Evolutionary conservation across 2,113 vertebrate genomes (phyloP), one percentile per base, ranked within the genome.

Genomic region (Nerophis lumbriciformis): DNA sequence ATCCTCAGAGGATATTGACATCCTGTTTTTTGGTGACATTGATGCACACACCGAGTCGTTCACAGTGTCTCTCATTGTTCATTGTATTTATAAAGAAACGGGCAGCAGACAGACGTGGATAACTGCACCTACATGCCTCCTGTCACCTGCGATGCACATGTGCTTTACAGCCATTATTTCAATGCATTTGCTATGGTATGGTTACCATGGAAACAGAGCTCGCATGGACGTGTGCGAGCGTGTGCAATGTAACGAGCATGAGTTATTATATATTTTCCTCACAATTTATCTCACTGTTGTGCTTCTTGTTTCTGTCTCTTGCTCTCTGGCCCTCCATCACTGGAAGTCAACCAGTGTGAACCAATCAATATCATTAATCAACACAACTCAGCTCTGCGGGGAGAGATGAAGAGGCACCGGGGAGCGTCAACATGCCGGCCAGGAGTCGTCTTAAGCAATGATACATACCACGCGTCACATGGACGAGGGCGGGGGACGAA

Each of bases 321-420:
- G 75, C 71, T 76, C 57, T 69, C 58, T 15, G 65, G 76, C 68
- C 44, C 67, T 78, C 76, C 53, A 63, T 87, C 75, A 73, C 80
- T 72, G 83, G 82, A 85, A 88, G 87, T 88, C 87, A 87, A 85
- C 80, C 82, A 73, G 82, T 82, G 83, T 54, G 65, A 75, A 84
- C 80, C 84, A 75, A 87, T 89, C 87, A 86, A 89, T 89, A 89
- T 86, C 87, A 86, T 89, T 87, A 87, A 89, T 89, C 87, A 89
- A 87, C 85, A 87, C 80, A 86, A 86, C 85, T 87, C 78, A 79
- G 84, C 83, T 85, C 87, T 80, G 80, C 65, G 66, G 87, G 85
- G 84, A 86, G 83, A 83, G 85, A 87, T 87, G 87, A 89, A 84
- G 87, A 89, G 85, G 82, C 87, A 84, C 82, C 74, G 83, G 87